Evolutionary conservation across 1,140 invertebrate genomes (phyloP).

Genomic region (Drosophila serrata): DNA sequence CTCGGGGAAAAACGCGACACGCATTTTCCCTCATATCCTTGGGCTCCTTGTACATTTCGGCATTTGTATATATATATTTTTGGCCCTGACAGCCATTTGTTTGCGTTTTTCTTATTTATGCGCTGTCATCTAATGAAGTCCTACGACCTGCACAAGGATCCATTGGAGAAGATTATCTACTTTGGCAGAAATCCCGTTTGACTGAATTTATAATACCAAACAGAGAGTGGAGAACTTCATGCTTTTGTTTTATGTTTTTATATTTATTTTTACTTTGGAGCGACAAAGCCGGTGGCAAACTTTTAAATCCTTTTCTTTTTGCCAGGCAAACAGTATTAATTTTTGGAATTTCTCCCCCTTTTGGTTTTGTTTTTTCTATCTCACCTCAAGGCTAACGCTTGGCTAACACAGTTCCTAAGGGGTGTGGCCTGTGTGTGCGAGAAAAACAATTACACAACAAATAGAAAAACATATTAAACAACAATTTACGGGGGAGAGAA

Average conservation of each 20-base stretch:
- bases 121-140: slow-evolving; percentile 60
- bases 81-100: slow-evolving; percentile 60
- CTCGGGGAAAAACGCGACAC: slow-evolving; percentile 7
- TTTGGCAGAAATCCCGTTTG: slow-evolving; percentile 40
- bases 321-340: slow-evolving; percentile 39
- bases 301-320: slow-evolving; percentile 43
- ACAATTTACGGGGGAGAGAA: slow-evolving; percentile 58
- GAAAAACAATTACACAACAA: slow-evolving; percentile 61
- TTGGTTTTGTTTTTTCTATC: slow-evolving; percentile 3
- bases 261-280: slow-evolving; percentile 17
- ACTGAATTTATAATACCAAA: slow-evolving; percentile 42
- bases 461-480: slow-evolving; percentile 79
- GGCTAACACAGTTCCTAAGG: neutral
- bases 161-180: slow-evolving; percentile 40
- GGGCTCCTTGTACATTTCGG: neutral
- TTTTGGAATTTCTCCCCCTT: slow-evolving; percentile 7
- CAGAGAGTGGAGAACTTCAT: neutral
- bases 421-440: neutral
- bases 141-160: slow-evolving; percentile 30
- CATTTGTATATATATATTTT: slow-evolving; percentile 40
- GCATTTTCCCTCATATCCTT: slow-evolving; percentile 16
- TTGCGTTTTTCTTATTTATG: slow-evolving; percentile 52
- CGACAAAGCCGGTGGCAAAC: slow-evolving; percentile 25
- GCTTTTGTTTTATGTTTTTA: slow-evolving; percentile 8
- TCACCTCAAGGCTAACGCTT: neutral